Conservation (phyloP, 1,140 invertebrate species). For the Alviniconcha marisindica region DNA sequence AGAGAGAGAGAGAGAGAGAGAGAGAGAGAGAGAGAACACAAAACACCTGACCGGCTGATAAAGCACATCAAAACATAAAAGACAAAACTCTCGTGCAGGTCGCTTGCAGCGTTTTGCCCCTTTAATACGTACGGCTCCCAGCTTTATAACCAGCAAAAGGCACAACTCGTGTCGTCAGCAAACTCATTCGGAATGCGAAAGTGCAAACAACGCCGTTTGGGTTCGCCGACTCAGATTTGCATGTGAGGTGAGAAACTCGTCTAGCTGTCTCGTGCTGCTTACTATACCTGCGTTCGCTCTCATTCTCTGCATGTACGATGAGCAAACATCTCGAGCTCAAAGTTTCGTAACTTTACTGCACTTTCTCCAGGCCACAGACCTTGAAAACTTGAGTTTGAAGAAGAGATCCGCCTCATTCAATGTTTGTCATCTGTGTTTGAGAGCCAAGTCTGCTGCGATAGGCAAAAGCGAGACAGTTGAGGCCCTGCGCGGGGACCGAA, state of each 20-base stretch:
- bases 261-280: background rate
- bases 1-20: background rate
- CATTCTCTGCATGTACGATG: background rate
- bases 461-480: background rate
- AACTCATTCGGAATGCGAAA: constrained; percentile 6
- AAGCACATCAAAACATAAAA: no score
- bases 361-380: background rate
- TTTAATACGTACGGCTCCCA: no score
- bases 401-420: background rate
- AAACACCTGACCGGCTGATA: no score
- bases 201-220: constrained; percentile 6
- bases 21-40: background rate
- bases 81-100: no score
- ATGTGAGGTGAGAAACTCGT: background rate
- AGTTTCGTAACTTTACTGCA: background rate
- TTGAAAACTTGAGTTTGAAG: background rate
- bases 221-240: background rate
- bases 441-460: constrained; percentile 21
- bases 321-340: background rate
- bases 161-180: background rate
- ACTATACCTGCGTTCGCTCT: background rate
- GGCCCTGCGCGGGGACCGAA: background rate
- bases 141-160: background rate
- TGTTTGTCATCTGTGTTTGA: constrained; percentile 20
- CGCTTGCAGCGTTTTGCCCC: no score